Percentiles rank a stretch among this genome's conserved stretches.
Evolutionary conservation across 2,797 vertebrate genomes (phyloP).

Genomic region (Bradypodion ventrale): DNA sequence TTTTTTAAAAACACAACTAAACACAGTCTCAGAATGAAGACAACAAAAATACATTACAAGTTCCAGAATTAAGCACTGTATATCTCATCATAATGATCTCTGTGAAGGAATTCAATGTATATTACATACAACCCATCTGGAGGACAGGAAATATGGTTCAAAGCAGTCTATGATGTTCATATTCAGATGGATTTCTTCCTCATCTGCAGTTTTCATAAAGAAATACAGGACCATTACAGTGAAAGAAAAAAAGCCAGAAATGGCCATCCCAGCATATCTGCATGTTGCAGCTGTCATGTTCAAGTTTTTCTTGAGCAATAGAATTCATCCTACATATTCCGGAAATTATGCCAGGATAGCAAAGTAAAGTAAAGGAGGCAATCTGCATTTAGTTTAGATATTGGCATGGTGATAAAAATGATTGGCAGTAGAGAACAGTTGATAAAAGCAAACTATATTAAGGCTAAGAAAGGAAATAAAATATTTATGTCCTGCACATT

Average conservation of each 20-base stretch:
- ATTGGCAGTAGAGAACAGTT: not conserved
- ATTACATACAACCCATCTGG: not conserved
- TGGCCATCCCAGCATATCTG: not conserved
- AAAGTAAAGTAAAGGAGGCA: slow-evolving; percentile 35
- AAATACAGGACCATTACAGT: not conserved
- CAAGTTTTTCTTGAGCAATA: slow-evolving; percentile 16
- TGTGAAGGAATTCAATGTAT: not conserved
- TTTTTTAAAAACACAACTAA: slow-evolving; percentile 7
- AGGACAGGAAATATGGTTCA: not conserved
- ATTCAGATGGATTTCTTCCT: not conserved
- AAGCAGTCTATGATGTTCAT: slow-evolving; percentile 6
- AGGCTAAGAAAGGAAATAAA: slow-evolving; percentile 17
- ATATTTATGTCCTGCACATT: slow-evolving; percentile 19
- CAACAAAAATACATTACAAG: not conserved
- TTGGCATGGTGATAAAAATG: slow-evolving; percentile 7
- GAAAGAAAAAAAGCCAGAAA: not conserved
- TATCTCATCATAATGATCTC: not conserved
- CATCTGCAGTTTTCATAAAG: slow-evolving; percentile 5
- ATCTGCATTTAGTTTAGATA: slow-evolving; percentile 13
- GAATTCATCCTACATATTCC: slow-evolving; percentile 1
- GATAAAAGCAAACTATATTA: not conserved
- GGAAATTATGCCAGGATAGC: not conserved
- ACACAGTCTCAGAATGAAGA: not conserved
- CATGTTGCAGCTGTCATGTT: slow-evolving; percentile 36
- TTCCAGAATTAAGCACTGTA: not conserved